Evolutionary conservation across 2,888 invertebrate species (phyloP).

Genomic region (Antheraea yamamai): DNA sequence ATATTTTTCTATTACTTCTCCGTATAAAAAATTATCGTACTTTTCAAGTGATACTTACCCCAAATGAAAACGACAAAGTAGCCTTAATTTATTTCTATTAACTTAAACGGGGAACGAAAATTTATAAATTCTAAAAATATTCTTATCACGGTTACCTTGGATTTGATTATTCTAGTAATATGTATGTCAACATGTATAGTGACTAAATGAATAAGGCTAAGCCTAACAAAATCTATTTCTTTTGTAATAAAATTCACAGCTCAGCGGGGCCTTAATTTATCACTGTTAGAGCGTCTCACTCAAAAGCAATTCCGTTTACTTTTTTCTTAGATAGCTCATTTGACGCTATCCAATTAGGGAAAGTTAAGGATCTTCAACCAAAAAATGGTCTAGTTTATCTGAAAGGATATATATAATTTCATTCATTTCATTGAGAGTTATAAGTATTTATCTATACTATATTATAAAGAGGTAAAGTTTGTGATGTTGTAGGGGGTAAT

Average conservation of each 20-base stretch:
- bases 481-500: too few species aligned
- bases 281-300: constrained; percentile 70
- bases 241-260: constrained; percentile 69
- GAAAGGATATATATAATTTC: background rate
- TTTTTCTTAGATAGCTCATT: constrained; percentile 56
- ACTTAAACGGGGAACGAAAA: too few species aligned
- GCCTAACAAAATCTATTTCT: constrained; percentile 60
- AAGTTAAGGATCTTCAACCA: constrained; percentile 35
- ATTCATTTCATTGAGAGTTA: background rate
- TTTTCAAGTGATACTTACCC: too few species aligned
- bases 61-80: too few species aligned
- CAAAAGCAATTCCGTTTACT: constrained; percentile 70
- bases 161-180: background rate
- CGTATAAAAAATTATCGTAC: too few species aligned
- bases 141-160: too few species aligned
- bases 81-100: too few species aligned
- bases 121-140: too few species aligned
- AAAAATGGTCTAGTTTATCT: background rate
- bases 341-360: constrained; percentile 52
- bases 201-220: constrained; percentile 48
- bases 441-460: background rate
- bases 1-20: too few species aligned
- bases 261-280: constrained; percentile 71
- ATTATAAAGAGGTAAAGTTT: too few species aligned
- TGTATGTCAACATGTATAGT: constrained; percentile 51